Percentiles rank a stretch among this genome's conserved stretches.
Evolutionary conservation across 2,113 vertebrate species (phyloP).

Genomic region (Hyperoodon ampullatus): DNA sequence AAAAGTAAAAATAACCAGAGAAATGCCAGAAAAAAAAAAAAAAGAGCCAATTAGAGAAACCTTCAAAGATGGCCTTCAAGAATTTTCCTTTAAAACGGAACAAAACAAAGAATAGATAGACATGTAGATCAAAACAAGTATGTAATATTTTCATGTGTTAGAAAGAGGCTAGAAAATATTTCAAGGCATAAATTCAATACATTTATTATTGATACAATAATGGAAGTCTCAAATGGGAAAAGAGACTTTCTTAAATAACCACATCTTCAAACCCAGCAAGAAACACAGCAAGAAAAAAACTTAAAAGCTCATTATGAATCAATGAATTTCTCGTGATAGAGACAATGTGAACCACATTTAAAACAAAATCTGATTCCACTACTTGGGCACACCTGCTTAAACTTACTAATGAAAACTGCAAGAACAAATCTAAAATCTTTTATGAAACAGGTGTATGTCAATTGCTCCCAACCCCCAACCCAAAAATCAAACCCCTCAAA

Average conservation of each 20-base stretch:
- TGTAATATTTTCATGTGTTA: not conserved
- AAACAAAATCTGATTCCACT: not conserved
- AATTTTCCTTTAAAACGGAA: not conserved
- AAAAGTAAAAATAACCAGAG: slow-evolving; percentile 14
- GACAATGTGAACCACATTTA: not conserved
- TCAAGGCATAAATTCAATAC: not conserved
- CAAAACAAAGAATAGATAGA: not conserved
- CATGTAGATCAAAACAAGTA: not conserved
- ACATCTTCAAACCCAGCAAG: not conserved
- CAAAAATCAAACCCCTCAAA: not conserved
- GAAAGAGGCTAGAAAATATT: not conserved
- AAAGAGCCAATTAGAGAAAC: not conserved
- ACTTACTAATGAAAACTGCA: not conserved
- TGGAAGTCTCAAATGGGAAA: not conserved
- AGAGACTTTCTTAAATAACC: not conserved
- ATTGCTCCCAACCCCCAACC: not conserved
- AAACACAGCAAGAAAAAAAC: not conserved
- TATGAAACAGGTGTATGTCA: not conserved
- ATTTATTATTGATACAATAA: not conserved
- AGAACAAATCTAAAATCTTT: not conserved
- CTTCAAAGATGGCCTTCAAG: not conserved
- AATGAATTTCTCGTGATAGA: not conserved
- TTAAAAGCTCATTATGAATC: not conserved
- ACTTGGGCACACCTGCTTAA: not conserved
- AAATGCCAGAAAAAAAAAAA: not conserved